Conservation (phyloP, 2,113 vertebrate genomes). For the Chaenogobius annularis region DNA sequence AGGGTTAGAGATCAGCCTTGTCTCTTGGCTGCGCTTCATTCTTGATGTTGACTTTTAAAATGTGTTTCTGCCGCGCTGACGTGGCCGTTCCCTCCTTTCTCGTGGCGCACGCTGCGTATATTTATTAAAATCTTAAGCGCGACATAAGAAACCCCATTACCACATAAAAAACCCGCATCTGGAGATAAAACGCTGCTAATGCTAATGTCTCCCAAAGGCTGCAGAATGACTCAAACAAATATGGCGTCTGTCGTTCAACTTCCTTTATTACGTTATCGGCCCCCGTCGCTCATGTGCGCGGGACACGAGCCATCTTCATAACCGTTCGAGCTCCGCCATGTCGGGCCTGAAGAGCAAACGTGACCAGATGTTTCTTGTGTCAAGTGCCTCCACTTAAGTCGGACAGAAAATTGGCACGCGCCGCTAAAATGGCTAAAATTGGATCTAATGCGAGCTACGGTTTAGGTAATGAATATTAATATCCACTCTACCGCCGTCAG, state of each 20-base stretch:
- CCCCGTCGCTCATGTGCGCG: constrained; percentile 2
- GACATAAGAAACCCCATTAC: neutral
- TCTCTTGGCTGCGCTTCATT: too few species aligned
- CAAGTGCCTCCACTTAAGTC: constrained; percentile 62
- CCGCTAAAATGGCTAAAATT: constrained; percentile 45
- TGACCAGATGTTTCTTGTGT: constrained; percentile 58
- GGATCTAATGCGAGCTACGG: constrained; percentile 52
- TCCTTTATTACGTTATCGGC: constrained; percentile 2
- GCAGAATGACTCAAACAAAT: constrained; percentile 12
- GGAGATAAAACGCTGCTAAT: constrained; percentile 3
- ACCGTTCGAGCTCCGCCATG: constrained; percentile 24
- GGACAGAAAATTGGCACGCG: constrained; percentile 57
- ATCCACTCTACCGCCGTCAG: constrained; percentile 41
- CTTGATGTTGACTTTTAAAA: neutral
- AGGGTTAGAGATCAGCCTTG: too few species aligned
- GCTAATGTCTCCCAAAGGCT: constrained; percentile 4
- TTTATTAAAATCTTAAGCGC: neutral
- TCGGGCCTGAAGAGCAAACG: constrained; percentile 26
- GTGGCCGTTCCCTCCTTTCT: neutral
- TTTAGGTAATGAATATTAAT: constrained; percentile 68
- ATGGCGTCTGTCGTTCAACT: constrained; percentile 1
- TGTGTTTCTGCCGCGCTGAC: neutral
- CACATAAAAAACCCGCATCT: neutral
- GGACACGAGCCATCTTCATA: constrained; percentile 16
- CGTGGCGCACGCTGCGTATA: neutral